Conservation (phyloP, 2,113 vertebrate species). For the Clarias macrocephalus region DNA sequence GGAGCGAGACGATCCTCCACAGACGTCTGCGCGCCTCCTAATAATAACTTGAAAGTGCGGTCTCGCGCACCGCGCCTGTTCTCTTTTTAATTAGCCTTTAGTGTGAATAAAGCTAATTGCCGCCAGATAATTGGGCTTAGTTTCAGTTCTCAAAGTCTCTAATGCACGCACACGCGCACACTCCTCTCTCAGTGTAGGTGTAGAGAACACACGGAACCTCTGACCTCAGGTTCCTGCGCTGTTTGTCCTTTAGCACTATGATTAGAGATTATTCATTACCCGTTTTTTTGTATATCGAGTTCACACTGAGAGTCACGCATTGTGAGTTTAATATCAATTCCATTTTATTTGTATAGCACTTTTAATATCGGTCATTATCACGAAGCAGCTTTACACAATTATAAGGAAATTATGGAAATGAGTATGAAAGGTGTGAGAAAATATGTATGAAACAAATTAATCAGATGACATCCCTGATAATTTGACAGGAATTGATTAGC, state of each 20-base stretch:
- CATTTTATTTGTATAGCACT: no score
- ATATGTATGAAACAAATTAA: no score
- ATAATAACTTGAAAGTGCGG: slow-evolving; percentile 83
- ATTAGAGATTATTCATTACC: slow-evolving; percentile 69
- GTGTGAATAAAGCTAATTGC: slow-evolving; percentile 77
- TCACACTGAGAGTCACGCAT: slow-evolving; percentile 39
- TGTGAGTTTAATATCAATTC: no score
- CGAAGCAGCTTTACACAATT: no score
- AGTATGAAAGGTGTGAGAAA: no score
- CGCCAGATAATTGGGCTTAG: slow-evolving; percentile 75
- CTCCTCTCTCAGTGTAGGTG: slow-evolving; percentile 23
- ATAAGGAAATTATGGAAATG: no score
- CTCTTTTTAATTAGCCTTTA: slow-evolving; percentile 78
- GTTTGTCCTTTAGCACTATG: slow-evolving; percentile 69
- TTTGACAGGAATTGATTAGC: no score
- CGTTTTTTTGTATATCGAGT: slow-evolving; percentile 56
- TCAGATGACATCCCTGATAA: no score
- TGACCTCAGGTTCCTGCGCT: slow-evolving; percentile 60
- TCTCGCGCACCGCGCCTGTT: slow-evolving; percentile 59
- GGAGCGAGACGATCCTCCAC: slow-evolving; percentile 65
- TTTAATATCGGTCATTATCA: no score
- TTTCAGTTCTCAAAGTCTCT: slow-evolving; percentile 63
- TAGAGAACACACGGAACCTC: background rate
- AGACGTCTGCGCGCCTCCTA: slow-evolving; percentile 74
- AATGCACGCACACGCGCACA: background rate